Evolutionary conservation across 2,113 vertebrate species (phyloP).

Genomic region (Aythya baeri): DNA sequence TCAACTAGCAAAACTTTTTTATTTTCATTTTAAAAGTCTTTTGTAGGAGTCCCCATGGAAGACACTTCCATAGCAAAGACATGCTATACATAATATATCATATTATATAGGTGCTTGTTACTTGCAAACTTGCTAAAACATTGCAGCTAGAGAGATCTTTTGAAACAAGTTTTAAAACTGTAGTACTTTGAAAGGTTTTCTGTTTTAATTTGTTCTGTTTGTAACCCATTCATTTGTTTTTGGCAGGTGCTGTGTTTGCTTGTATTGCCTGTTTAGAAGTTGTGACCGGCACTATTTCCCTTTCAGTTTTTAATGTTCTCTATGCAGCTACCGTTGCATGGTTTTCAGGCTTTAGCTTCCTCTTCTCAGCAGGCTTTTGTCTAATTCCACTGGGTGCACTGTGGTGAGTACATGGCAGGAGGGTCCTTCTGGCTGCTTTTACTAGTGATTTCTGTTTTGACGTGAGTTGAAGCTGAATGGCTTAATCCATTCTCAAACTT

Average conservation of each 20-base stretch:
- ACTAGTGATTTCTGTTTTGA: neutral
- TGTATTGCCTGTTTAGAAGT: conserved; percentile 89
- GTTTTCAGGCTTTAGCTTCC: conserved; percentile 89
- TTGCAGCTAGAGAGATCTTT: neutral
- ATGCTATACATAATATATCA: neutral
- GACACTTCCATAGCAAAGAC: neutral
- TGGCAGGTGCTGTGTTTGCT: conserved; percentile 90
- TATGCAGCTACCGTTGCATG: conserved; percentile 89
- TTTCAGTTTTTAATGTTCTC: conserved; percentile 81
- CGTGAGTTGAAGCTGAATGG: neutral
- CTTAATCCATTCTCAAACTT: neutral
- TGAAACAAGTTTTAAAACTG: neutral
- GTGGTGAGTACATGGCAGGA: conserved; percentile 79
- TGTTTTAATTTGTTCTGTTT: neutral
- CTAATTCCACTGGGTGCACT: conserved; percentile 81
- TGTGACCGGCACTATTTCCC: conserved; percentile 72
- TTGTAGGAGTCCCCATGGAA: neutral
- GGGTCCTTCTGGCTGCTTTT: neutral
- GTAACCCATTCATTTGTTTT: conserved; percentile 21
- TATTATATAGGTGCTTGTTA: neutral
- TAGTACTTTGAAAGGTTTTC: neutral
- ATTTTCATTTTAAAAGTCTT: neutral
- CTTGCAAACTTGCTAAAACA: neutral
- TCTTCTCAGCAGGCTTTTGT: conserved; percentile 85
- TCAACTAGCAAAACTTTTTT: neutral